phyloP scores from a whole-genome alignment of 2,113 vertebrate species.

The Scomber colias region DNA sequence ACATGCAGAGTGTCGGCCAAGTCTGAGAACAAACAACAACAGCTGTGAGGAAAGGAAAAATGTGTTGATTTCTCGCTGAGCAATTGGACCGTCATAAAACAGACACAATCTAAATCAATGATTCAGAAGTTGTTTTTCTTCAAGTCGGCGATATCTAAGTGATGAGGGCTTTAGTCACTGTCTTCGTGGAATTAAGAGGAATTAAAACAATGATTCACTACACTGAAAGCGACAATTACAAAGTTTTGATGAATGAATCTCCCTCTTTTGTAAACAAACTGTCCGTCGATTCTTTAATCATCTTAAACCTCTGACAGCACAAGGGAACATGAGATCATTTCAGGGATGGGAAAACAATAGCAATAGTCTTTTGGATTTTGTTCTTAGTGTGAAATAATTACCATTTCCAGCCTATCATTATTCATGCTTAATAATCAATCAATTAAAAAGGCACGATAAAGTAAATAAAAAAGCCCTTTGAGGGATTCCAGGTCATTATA shows the following conservation, averaged over 20 bases:
- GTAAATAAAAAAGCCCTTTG: constrained; percentile 8
- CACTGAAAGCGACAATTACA: constrained; percentile 36
- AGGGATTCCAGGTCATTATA: not conserved
- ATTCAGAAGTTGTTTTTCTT: constrained; percentile 65
- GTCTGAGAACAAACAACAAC: constrained; percentile 71
- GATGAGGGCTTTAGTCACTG: constrained; percentile 33
- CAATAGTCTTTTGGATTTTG: constrained; percentile 5
- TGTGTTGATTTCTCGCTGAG: constrained; percentile 50
- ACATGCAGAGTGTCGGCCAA: constrained; percentile 64
- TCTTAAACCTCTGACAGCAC: constrained; percentile 38
- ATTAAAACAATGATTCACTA: constrained; percentile 57
- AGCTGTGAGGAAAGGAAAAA: constrained; percentile 63
- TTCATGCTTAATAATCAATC: constrained; percentile 13
- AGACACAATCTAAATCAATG: constrained; percentile 48
- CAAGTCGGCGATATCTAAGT: constrained; percentile 17
- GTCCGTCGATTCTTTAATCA: constrained; percentile 43
- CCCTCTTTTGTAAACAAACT: constrained; percentile 48
- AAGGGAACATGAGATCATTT: constrained; percentile 43
- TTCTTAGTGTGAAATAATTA: constrained; percentile 26
- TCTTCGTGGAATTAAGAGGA: constrained; percentile 35
- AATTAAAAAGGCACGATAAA: constrained; percentile 18
- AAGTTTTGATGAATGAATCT: constrained; percentile 27
- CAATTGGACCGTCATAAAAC: constrained; percentile 44
- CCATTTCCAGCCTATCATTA: constrained; percentile 13
- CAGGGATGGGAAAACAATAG: constrained; percentile 43